Percentiles rank a stretch among this genome's conserved stretches.
These are phyloP conservation scores for Camptogramma bilineatum DNA, from an alignment of 2,888 invertebrate species.

Conservation along the genomic window DNA sequence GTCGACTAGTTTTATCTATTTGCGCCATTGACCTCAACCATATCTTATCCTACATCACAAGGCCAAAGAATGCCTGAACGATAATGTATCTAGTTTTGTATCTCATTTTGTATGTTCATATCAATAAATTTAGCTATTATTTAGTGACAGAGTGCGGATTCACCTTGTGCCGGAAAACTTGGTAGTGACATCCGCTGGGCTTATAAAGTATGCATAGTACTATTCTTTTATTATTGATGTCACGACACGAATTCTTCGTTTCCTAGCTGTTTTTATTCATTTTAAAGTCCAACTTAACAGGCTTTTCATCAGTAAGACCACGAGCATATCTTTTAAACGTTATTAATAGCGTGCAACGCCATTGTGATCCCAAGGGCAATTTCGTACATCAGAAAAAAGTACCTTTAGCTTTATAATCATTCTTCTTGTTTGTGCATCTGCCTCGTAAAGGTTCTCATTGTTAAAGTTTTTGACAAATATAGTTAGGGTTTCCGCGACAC, in stretches of 20 bases:
- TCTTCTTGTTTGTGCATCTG: too few species aligned
- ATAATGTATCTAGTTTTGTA: conserved; percentile 5
- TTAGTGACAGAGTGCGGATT: background rate
- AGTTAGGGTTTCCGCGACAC: too few species aligned
- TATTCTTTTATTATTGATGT: conserved; percentile 9
- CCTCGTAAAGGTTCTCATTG: too few species aligned
- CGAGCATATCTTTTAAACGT: background rate
- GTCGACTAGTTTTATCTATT: conserved; percentile 22
- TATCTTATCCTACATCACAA: conserved; percentile 29
- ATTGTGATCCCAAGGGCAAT: background rate
- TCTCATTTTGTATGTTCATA: background rate
- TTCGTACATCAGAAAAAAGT: too few species aligned
- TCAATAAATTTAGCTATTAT: conserved; percentile 5
- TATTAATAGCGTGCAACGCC: too few species aligned
- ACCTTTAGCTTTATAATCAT: too few species aligned
- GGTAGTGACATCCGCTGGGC: conserved; percentile 7
- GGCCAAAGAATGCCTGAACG: conserved; percentile 19
- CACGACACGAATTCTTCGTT: conserved; percentile 32
- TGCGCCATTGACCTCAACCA: conserved; percentile 26
- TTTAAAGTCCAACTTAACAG: background rate
- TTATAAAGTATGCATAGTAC: conserved; percentile 3
- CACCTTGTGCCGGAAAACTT: conserved; percentile 2
- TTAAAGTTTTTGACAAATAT: too few species aligned
- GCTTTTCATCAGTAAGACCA: background rate
- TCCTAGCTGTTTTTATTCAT: background rate